phyloP scores from a whole-genome alignment of 2,113 vertebrate genomes.

The Varanus salvator region DNA sequence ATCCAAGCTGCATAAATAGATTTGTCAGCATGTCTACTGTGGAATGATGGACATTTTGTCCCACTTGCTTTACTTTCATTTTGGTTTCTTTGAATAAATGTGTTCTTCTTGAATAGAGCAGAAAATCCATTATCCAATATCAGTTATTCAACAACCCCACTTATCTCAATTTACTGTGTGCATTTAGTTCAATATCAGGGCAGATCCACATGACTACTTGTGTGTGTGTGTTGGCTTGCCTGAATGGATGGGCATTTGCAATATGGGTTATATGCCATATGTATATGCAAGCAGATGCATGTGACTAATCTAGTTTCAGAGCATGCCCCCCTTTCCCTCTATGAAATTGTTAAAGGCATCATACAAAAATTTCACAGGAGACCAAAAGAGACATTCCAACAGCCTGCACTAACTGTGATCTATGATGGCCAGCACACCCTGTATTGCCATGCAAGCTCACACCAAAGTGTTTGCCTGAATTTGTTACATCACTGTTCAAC shows the following conservation, averaged over 20 bases:
- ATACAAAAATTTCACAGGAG: neutral
- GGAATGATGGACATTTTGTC: neutral
- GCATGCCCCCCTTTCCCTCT: neutral
- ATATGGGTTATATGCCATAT: neutral
- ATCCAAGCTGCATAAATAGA: neutral
- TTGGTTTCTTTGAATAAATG: conserved; percentile 1
- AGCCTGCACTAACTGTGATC: neutral
- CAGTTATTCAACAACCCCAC: neutral
- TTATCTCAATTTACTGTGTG: neutral
- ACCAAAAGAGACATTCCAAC: neutral
- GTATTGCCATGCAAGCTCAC: neutral
- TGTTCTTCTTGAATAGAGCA: neutral
- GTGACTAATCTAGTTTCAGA: neutral
- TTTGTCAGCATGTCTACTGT: neutral
- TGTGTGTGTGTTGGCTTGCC: neutral
- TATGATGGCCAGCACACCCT: no score
- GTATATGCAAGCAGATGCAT: neutral
- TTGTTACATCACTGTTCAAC: neutral
- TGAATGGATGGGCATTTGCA: neutral
- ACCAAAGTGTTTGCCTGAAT: neutral
- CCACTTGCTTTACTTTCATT: neutral
- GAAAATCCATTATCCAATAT: neutral
- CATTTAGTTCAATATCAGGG: neutral
- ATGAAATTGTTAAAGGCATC: neutral
- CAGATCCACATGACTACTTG: neutral